A percentile compares a stretch with the other conserved stretches of the same genome.
Conservation (phyloP, 2,113 vertebrate species). For the Genyomyrus donnyi region DNA sequence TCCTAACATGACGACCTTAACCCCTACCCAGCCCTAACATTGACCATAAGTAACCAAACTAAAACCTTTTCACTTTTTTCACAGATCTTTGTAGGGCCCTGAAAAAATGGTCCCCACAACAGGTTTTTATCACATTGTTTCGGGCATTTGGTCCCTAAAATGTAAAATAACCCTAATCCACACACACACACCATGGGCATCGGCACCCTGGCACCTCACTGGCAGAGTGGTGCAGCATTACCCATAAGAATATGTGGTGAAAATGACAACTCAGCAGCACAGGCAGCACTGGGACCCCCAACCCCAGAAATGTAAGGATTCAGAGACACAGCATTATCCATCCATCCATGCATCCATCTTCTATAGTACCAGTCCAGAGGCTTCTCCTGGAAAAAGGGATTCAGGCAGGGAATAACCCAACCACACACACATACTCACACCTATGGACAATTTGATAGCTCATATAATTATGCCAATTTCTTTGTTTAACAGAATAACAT, state of each 20-base stretch:
- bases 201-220: neutral
- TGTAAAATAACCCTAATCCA: neutral
- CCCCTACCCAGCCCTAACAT: no score
- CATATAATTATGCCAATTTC: neutral
- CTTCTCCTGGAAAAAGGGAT: neutral
- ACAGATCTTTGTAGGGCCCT: no score
- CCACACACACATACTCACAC: neutral
- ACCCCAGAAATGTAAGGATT: neutral
- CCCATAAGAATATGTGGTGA: neutral
- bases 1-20: no score
- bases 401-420: neutral
- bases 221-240: neutral
- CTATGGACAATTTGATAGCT: neutral
- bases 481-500: neutral
- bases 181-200: neutral
- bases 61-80: no score
- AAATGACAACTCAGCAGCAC: neutral
- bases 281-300: neutral
- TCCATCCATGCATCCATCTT: neutral
- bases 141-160: no score
- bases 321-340: neutral
- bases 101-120: no score
- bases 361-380: neutral
- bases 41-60: no score
- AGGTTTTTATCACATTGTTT: no score